Evolutionary conservation across 2,113 vertebrate genomes (phyloP).

Genomic region (Odontesthes bonariensis): DNA sequence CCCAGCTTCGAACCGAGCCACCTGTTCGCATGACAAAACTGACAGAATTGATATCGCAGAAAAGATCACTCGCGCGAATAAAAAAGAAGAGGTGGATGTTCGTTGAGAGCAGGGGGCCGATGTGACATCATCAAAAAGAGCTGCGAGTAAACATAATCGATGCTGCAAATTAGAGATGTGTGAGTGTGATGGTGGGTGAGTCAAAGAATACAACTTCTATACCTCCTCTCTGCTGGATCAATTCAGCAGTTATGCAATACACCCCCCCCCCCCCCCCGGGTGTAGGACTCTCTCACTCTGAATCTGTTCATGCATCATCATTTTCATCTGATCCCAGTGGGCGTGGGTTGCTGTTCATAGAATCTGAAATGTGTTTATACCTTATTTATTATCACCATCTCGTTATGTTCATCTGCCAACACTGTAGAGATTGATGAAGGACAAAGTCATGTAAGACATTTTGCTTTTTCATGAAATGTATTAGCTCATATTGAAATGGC

Average conservation of each 20-base stretch:
- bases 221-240: slow-evolving; percentile 54
- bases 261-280: slow-evolving; percentile 30
- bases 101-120: background rate
- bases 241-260: slow-evolving; percentile 76
- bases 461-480: too few species aligned
- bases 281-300: slow-evolving; percentile 38
- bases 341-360: slow-evolving; percentile 34
- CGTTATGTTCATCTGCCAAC: slow-evolving; percentile 12
- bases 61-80: background rate
- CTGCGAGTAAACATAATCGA: slow-evolving; percentile 16
- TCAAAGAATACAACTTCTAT: slow-evolving; percentile 51
- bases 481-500: too few species aligned
- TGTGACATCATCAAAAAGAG: slow-evolving; percentile 18
- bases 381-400: slow-evolving; percentile 11
- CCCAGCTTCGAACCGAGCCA: slow-evolving; percentile 52
- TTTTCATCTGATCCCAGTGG: slow-evolving; percentile 44
- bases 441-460: too few species aligned
- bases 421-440: slow-evolving; percentile 33
- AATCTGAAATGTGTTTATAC: slow-evolving; percentile 2
- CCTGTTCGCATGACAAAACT: slow-evolving; percentile 42
- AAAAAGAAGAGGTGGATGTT: background rate
- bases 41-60: background rate
- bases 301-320: slow-evolving; percentile 61
- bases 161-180: slow-evolving; percentile 20
- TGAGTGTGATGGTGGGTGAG: slow-evolving; percentile 37